Evolutionary conservation across 2,113 vertebrate species (phyloP).

Genomic region (Myotis yumanensis): DNA sequence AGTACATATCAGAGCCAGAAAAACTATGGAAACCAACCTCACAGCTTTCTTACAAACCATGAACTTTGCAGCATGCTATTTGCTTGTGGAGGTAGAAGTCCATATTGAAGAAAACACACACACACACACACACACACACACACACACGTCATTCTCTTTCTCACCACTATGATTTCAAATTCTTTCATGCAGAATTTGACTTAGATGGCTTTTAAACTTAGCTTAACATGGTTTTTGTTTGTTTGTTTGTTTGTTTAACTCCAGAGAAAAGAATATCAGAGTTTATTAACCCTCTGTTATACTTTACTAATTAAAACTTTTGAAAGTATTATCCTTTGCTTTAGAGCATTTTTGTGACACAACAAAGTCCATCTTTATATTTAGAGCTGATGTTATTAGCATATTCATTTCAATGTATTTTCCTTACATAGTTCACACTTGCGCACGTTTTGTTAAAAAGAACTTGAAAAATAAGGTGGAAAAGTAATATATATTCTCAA

Average conservation of each 20-base stretch:
- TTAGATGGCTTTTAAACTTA: constrained; percentile 34
- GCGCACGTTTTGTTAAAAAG: background rate
- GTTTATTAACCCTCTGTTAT: background rate
- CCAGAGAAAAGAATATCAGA: background rate
- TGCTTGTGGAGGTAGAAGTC: background rate
- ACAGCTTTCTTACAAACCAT: background rate
- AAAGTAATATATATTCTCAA: constrained; percentile 11
- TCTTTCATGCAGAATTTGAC: background rate
- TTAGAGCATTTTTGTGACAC: background rate
- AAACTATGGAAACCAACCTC: background rate
- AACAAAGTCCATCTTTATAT: background rate
- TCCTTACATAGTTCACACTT: constrained; percentile 19
- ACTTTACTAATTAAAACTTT: constrained; percentile 35
- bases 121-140: too few relatives aligned
- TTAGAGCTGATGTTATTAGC: constrained; percentile 30
- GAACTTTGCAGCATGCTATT: background rate
- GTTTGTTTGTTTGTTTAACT: background rate
- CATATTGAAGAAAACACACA: background rate
- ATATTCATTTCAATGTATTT: background rate
- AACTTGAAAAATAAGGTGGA: constrained; percentile 25
- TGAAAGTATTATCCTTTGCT: background rate
- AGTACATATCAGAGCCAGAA: background rate
- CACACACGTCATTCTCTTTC: background rate
- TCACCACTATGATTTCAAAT: background rate
- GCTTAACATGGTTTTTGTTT: background rate